These are phyloP conservation scores for Echinometra lucunter DNA, from an alignment of 53 echinoderm and acorn worm genomes.

Conservation along the genomic window DNA sequence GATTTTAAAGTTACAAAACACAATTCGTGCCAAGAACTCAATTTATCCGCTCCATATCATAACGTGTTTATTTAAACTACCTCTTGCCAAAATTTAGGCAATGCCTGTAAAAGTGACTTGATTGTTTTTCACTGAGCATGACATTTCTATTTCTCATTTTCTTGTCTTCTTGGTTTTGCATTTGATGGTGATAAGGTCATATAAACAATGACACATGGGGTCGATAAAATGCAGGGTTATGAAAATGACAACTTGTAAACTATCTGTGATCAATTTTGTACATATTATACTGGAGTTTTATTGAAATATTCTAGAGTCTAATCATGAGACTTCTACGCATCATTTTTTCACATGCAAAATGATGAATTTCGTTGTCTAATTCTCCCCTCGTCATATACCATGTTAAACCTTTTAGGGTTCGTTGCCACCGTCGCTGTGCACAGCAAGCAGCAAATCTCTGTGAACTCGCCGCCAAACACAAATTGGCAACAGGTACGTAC, in stretches of 20 bases:
- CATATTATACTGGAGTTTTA: neutral
- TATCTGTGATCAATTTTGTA: neutral
- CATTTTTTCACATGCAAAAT: neutral
- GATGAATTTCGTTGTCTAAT: neutral
- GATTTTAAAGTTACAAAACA: neutral
- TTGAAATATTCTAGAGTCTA: neutral
- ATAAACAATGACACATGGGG: neutral
- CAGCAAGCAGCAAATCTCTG: constrained; percentile 89
- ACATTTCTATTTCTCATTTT: constrained; percentile 10
- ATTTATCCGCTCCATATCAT: neutral
- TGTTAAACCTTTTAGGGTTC: constrained; percentile 74
- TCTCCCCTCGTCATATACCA: too few species aligned
- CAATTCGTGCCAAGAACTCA: neutral
- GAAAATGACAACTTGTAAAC: neutral
- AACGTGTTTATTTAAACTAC: constrained; percentile 14
- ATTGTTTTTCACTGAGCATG: neutral
- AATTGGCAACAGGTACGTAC: constrained; percentile 16
- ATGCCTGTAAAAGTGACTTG: neutral
- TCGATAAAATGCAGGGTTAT: neutral
- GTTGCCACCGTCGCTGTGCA: constrained; percentile 96
- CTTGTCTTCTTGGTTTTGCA: neutral
- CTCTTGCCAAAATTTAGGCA: constrained; percentile 8
- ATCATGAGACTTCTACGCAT: neutral
- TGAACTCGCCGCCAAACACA: constrained; percentile 72
- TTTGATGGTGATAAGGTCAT: constrained; percentile 25